Base-by-base conservation (phyloP, 2,888 invertebrate genomes). In the Tuberolachnus salignus region DNA sequence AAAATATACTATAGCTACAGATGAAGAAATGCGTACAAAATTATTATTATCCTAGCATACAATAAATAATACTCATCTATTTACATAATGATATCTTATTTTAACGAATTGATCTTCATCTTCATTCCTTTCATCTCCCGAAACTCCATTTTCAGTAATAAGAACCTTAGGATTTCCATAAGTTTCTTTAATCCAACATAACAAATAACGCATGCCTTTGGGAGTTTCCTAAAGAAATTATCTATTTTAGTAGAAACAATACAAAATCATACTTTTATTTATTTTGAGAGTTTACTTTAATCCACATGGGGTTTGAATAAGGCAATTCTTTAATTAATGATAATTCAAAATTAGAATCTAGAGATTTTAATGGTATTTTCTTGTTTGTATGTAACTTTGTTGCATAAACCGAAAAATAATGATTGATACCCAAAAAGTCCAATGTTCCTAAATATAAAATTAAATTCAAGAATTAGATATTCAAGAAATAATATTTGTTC, bases 381-480 rank as follows among this genome's bases (percentile, higher is more conserved):
- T 61, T 13, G 10, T 14, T 51, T 26, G n/a, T 14, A 10, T 61
- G 59, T 34, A 72, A 19, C 10, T 16, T 61, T 21, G 72, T 61
- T 10, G 72, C 49, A 11, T 61, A 10, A 1, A 72, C 49, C n/a
- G 72, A 72, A 63, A 91, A 90, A 84, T 94, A 94, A 80, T 91
- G 89, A 84, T 93, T 93, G 23, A 93, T 84, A 0, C 92, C 93
- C 71, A 94, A 87, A 85, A 91, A 92, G 84, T 94, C 93, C 1
- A 88, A 87, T 0, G 91, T 89, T 83, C 87, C 89, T 83, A 83
- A 83, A 80, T 71, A 61, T 72, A 57, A 57, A 61, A 80, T 71
- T 49, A 19, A 21, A 57, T 26, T 23, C n/a, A n/a, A n/a, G n/a
- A n/a, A n/a, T n/a, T n/a, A n/a, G n/a, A n/a, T n/a, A n/a, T n/a